These are phyloP conservation scores for Carcinoscorpius rotundicauda DNA, from an alignment of 1,140 invertebrate genomes.

Conservation along the genomic window DNA sequence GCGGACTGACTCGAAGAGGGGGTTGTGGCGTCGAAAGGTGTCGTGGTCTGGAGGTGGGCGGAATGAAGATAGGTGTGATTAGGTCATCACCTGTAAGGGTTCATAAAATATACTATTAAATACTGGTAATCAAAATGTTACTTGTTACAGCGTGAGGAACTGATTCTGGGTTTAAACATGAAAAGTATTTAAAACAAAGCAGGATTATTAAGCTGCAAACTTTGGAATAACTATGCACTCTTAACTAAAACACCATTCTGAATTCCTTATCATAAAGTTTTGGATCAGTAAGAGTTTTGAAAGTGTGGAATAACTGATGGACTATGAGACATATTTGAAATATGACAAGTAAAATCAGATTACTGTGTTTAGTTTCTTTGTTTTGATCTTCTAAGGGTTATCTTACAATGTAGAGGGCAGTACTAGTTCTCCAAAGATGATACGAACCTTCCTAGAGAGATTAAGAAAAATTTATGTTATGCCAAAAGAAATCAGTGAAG, in stretches of 20 bases:
- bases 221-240: background rate
- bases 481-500: too few species aligned
- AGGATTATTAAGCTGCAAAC: conserved; percentile 1
- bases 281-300: background rate
- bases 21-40: conserved; percentile 33
- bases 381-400: too few species aligned
- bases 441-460: too few species aligned
- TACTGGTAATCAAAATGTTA: background rate
- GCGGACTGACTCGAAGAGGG: too few species aligned
- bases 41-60: conserved; percentile 43
- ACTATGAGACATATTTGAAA: too few species aligned
- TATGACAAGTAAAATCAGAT: too few species aligned
- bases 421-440: too few species aligned
- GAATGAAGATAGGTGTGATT: conserved; percentile 83
- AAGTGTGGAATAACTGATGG: too few species aligned
- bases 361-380: too few species aligned
- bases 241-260: background rate
- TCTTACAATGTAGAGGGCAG: too few species aligned
- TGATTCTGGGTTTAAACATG: conserved; percentile 5
- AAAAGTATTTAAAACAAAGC: conserved; percentile 9
- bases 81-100: conserved; percentile 53
- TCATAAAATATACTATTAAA: background rate
- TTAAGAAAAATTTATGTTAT: too few species aligned
- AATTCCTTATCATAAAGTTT: background rate
- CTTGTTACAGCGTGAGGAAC: background rate